Evolutionary conservation across 1,140 invertebrate genomes (phyloP).

Genomic region (Drosophila ficusphila): DNA sequence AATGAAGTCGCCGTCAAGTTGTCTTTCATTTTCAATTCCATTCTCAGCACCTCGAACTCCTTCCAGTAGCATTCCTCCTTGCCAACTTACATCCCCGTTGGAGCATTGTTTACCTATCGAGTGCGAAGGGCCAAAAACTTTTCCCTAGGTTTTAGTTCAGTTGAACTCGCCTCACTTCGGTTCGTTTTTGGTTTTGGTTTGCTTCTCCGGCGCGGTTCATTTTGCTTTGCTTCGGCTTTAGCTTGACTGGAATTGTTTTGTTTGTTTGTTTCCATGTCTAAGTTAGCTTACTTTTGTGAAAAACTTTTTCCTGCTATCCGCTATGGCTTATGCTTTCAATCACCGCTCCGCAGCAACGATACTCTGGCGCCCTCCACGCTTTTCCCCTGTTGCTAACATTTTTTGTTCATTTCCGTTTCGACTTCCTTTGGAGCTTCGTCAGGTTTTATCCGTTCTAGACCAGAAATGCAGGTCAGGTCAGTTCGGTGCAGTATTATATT

Average conservation of each 20-base stretch:
- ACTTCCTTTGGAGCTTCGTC: conserved; percentile 53
- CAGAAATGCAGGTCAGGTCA: conserved; percentile 64
- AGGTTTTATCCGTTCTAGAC: conserved; percentile 39
- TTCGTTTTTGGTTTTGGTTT: conserved; percentile 37
- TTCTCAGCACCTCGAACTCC: conserved; percentile 18
- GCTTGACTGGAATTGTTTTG: conserved; percentile 49
- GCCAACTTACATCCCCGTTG: conserved; percentile 60
- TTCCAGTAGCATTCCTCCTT: background rate
- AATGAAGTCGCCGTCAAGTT: conserved; percentile 77
- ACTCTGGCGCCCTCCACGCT: background rate
- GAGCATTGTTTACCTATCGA: conserved; percentile 64
- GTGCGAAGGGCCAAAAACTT: conserved; percentile 55
- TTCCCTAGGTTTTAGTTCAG: conserved; percentile 24
- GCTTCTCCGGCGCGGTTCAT: conserved; percentile 15
- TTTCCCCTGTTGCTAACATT: conserved; percentile 36
- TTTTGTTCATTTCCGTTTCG: conserved; percentile 68
- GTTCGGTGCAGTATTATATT: conserved; percentile 60
- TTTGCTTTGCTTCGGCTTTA: conserved; percentile 31
- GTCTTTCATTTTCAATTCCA: conserved; percentile 72
- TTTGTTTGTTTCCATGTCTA: conserved; percentile 70
- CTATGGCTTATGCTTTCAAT: conserved; percentile 61
- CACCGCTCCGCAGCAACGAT: conserved; percentile 17
- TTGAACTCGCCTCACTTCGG: conserved; percentile 5
- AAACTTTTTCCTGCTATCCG: conserved; percentile 50
- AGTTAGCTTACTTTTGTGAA: conserved; percentile 65